Evolutionary conservation across 1,140 invertebrate species (phyloP), one percentile per base, ranked within the genome.

Genomic region (Cyclargus thomasi): DNA sequence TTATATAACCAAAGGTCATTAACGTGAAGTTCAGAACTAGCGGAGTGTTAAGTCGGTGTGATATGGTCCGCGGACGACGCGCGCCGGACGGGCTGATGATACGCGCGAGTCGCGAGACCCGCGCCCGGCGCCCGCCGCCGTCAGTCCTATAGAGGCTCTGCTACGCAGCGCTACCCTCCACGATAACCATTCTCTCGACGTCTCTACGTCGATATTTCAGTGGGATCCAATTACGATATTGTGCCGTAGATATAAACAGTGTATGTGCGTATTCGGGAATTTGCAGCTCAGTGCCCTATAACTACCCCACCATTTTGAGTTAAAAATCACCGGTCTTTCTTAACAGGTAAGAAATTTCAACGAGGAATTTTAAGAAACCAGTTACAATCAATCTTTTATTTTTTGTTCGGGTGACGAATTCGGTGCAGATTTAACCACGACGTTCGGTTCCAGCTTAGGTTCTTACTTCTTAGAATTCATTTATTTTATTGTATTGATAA

Each of bases 111-210:
- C 68, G 63, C 67, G 55, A 65, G 66, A 57, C 59, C 16, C 70
- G 39, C 39, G 70, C 36, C 53, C 64, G 67, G 57, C 67, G 36
- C 64, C 55, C 74, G 62, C 67, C 36, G 53, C 39, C 81, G 75
- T 71, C 84, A 89, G 86, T 89, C 75, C 73, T 72, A 64, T 72
- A 73, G 72, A 81, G 75, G 76, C 81, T 80, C 84, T 81, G 85
- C 84, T 83, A 76, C 83, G 84, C 81, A 81, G 77, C 80, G 84
- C 84, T 86, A 70, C 66, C 64, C 68, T 82, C 63, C 68, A 68
- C 69, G 53, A 29, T 5, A 5, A 6, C 29, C 29, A 8, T 29
- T 29, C 29, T 29, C 70, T 72, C 35, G 22, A 39, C 55, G 23
- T 29, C 57, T 29, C 53, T 36, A 73, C 69, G 69, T 68, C 69